phyloP scores from a whole-genome alignment of 92 coral and sea anemone genomes.

The Phenganax marumi region DNA sequence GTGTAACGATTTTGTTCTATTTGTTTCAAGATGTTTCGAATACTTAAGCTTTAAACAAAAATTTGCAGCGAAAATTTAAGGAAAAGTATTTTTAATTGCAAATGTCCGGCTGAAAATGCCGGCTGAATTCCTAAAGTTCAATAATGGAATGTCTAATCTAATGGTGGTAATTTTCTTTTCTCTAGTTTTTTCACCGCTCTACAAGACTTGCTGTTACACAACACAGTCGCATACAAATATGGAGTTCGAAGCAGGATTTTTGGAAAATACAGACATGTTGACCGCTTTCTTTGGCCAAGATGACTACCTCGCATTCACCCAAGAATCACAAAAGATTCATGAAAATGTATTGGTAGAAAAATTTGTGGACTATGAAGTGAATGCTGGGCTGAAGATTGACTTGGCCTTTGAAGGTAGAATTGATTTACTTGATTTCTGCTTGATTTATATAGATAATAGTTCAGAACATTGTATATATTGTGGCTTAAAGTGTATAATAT shows the following conservation, averaged over 20 bases:
- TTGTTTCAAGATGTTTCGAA: too few relatives aligned
- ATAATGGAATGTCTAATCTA: neutral
- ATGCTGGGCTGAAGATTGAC: neutral
- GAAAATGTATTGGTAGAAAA: conserved; percentile 21
- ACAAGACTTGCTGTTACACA: conserved; percentile 20
- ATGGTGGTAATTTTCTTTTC: neutral
- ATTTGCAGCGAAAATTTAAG: too few relatives aligned
- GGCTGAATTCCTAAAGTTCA: too few relatives aligned
- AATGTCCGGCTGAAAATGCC: neutral
- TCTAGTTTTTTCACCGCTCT: conserved; percentile 2
- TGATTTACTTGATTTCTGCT: neutral
- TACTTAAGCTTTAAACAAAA: too few relatives aligned
- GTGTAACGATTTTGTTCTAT: too few relatives aligned
- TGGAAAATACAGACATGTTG: conserved; percentile 21
- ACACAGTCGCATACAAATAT: conserved; percentile 25
- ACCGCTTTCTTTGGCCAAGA: conserved; percentile 33
- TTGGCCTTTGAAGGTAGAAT: neutral
- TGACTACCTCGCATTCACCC: neutral
- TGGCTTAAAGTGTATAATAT: too few relatives aligned
- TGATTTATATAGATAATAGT: too few relatives aligned
- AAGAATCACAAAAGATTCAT: neutral
- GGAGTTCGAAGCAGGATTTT: conserved; percentile 9
- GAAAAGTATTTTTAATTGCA: neutral
- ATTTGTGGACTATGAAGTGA: conserved; percentile 5
- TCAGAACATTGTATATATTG: too few relatives aligned